phyloP scores from a whole-genome alignment of 2,797 vertebrate species.

The Calcarius lapponicus region DNA sequence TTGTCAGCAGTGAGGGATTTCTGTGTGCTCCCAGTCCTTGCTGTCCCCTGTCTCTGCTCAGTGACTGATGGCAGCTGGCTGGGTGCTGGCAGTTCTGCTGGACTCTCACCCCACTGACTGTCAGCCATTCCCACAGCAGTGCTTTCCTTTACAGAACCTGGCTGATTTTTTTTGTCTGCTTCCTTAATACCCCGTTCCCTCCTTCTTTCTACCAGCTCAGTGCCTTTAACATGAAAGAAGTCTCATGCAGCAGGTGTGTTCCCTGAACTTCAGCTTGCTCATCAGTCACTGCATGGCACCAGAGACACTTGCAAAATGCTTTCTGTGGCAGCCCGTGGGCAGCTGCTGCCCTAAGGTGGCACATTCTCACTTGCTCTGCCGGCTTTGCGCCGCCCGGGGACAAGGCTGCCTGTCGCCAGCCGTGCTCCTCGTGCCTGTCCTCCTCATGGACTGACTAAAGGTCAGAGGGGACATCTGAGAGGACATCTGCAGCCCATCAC shows the following conservation, averaged over 20 bases:
- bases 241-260: background rate
- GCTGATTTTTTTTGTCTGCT: background rate
- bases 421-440: background rate
- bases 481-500: background rate
- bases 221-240: background rate
- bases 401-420: background rate
- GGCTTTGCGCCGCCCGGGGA: rapidly evolving
- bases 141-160: background rate
- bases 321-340: background rate
- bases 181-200: background rate
- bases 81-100: background rate
- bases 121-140: background rate
- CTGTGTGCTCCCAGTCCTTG: background rate
- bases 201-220: background rate
- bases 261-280: background rate
- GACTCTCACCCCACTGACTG: background rate
- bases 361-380: background rate
- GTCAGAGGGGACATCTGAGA: background rate
- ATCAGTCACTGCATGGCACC: rapidly evolving
- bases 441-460: background rate
- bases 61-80: background rate
- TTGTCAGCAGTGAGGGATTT: background rate
- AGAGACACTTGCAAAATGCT: background rate
- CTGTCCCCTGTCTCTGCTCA: background rate
- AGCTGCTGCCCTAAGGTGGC: background rate